These are phyloP conservation scores for Drosophila paranaensis DNA, from an alignment of 2,888 invertebrate genomes.

Conservation along the genomic window DNA sequence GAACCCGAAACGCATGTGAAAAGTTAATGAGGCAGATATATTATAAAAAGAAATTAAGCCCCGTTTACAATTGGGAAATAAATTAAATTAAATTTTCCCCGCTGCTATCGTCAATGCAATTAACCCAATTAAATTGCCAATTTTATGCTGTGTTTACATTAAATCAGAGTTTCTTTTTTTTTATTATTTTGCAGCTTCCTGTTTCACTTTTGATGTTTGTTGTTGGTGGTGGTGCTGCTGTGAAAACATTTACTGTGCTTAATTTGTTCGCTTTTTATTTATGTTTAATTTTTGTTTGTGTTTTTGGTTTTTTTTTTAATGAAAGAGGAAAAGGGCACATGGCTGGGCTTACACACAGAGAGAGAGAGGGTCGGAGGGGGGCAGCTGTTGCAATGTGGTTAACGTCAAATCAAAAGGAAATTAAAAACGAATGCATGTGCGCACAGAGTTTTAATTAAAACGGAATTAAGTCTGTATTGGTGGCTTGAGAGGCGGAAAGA, in stretches of 20 bases:
- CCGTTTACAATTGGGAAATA: constrained; percentile 14
- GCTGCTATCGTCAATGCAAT: constrained; percentile 30
- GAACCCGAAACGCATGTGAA: constrained; percentile 12
- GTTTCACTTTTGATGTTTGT: constrained; percentile 42
- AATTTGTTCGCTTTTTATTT: constrained; percentile 19
- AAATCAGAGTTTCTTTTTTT: constrained; percentile 29
- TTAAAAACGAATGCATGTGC: constrained; percentile 26
- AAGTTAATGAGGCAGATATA: constrained; percentile 1
- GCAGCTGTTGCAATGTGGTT: background rate
- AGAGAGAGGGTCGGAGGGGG: no score
- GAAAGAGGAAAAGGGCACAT: background rate
- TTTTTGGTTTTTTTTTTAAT: constrained; percentile 8
- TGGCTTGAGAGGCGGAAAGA: background rate
- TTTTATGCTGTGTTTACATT: constrained; percentile 46
- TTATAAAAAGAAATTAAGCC: constrained; percentile 1
- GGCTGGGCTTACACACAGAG: no score
- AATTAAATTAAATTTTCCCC: constrained; percentile 24
- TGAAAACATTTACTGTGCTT: constrained; percentile 29
- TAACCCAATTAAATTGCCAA: constrained; percentile 46
- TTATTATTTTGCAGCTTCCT: constrained; percentile 31
- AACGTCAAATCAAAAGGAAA: constrained; percentile 29
- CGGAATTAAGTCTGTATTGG: background rate
- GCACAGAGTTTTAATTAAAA: constrained; percentile 29
- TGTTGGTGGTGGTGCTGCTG: constrained; percentile 5
- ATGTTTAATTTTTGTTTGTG: constrained; percentile 35